phyloP scores from a whole-genome alignment of 2,888 invertebrate genomes.

The Pseudeuparius sepicola region DNA sequence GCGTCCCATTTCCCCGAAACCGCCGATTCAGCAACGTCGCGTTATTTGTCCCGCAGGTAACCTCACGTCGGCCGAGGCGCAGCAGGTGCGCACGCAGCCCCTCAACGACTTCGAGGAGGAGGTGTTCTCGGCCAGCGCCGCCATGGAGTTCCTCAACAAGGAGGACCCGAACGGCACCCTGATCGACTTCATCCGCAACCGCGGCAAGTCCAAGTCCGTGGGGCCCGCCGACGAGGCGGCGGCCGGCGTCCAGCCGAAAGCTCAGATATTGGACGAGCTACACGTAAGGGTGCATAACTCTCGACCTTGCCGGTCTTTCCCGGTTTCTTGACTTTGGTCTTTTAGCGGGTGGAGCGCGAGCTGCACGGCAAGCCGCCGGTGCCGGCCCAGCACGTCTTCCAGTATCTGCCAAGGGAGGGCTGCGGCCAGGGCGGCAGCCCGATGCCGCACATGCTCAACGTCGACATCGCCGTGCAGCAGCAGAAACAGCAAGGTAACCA shows the following conservation, averaged over 20 bases:
- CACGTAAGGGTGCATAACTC: conserved; percentile 37
- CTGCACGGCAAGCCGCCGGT: conserved; percentile 43
- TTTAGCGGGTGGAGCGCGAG: conserved; percentile 58
- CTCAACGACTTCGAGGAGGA: conserved; percentile 36
- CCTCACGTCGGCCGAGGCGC: conserved; percentile 48
- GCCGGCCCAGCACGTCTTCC: conserved; percentile 31
- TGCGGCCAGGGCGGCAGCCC: conserved; percentile 30
- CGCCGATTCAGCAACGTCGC: too few species aligned
- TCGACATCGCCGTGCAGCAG: conserved; percentile 40
- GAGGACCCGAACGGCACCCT: conserved; percentile 43
- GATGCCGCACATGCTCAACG: conserved; percentile 42
- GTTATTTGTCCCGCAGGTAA: too few species aligned
- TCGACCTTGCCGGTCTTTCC: not conserved
- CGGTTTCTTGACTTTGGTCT: conserved; percentile 11
- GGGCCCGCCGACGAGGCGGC: conserved; percentile 40
- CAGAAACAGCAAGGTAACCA: conserved; percentile 31
- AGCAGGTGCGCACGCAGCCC: conserved; percentile 45
- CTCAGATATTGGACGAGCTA: conserved; percentile 61
- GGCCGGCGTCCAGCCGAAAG: conserved; percentile 51
- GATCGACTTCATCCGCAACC: conserved; percentile 38
- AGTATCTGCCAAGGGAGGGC: conserved; percentile 35
- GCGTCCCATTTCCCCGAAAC: too few species aligned
- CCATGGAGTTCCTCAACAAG: conserved; percentile 39
- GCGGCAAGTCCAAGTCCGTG: conserved; percentile 34
- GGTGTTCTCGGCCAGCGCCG: conserved; percentile 31